Evolutionary conservation across 2,113 vertebrate species (phyloP), one percentile per base, ranked within the genome.

Genomic region (Dolichallabes microphthalmus): DNA sequence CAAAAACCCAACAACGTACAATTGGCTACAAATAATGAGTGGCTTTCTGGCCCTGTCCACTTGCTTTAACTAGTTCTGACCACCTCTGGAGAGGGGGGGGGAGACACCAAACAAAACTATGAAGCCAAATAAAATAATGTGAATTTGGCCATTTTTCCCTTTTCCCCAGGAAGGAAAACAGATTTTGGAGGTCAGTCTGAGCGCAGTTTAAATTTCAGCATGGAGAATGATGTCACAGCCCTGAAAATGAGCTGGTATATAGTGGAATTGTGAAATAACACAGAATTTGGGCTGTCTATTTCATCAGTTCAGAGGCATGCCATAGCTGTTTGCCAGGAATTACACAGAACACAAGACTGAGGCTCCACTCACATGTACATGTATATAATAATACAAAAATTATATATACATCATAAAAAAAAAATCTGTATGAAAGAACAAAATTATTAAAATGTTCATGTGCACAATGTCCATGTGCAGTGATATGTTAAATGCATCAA

Each of bases 111-210:
- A n/a, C n/a, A n/a, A n/a, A n/a, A n/a, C n/a, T 45, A 45, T 45
- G 7, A 76, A 76, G 52, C 53, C 32, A 25, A 80, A 57, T 50
- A 50, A 60, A 85, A 60, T 15, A 15, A 11, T 35, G 35, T 22
- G 1, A 80, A 80, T 71, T 84, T 85, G 64, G 63, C 84, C 15
- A 15, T 57, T 80, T 85, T 80, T 63, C 84, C 73, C 77, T 80
- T 85, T 80, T 63, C 84, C 73, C 77, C 77, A 80, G 84, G 19
- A 19, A 71, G n/a, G 55, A 20, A 27, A 61, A 75, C 82, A 73
- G 81, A 39, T 39, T 35, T 32, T 52, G 22, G 35, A 83, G 69
- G n/a, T 69, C 50, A 57, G 53, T 66, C 25, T 13, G 14, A 27
- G 39, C 32, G 19, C 35, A 80, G 60, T 64, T 8, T 25, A 8